Evolutionary conservation across 2,888 invertebrate genomes (phyloP), one percentile per base, ranked within the genome.

Genomic region (Pseudeuparius sepicola): DNA sequence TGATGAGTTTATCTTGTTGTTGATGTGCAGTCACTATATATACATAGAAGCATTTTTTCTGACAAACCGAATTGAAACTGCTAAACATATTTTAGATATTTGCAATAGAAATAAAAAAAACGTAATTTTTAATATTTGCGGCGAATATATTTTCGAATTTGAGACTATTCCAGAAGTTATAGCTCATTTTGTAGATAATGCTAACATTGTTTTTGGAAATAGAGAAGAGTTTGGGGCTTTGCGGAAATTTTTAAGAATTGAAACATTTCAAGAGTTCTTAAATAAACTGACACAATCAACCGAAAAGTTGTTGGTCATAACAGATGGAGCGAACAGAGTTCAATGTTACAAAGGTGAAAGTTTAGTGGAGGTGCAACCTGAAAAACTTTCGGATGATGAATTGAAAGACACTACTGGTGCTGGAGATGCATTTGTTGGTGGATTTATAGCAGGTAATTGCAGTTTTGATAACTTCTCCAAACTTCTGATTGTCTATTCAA

Each of bases 1-100:
- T 17, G 10, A 41, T 34, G 42, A 49, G 16, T 48, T 54, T 16
- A 25, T 37, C 7, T n/a, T 34, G 1, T 27, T 52, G n/a, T 39
- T 61, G 9, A 36, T 52, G 13, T 38, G 43, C 13, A 52, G 55
- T 4, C 41, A 54, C 31, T 45, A 63, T 14, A 50, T 71, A 17
- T 72, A 72, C 43, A 57, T 74, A 33, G 73, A 73, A 55, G 72
- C 71, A 4, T 74, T 68, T 53, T 74, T 74, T 51, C 51, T 74
- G 26, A 66, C 69, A 1, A 60, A 70, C 14, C 61, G 71, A 14
- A 52, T 55, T 17, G 59, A 63, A 14, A 60, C 65, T 3, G 64
- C 66, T 4, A 49, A 60, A 23, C 59, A 63, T 44, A 55, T 73
- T 16, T 48, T 67, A 25, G 52, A 65, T 15, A 59, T 62, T 37